phyloP scores from a whole-genome alignment of 2,113 vertebrate genomes.

The Mormyrus iriodes region DNA sequence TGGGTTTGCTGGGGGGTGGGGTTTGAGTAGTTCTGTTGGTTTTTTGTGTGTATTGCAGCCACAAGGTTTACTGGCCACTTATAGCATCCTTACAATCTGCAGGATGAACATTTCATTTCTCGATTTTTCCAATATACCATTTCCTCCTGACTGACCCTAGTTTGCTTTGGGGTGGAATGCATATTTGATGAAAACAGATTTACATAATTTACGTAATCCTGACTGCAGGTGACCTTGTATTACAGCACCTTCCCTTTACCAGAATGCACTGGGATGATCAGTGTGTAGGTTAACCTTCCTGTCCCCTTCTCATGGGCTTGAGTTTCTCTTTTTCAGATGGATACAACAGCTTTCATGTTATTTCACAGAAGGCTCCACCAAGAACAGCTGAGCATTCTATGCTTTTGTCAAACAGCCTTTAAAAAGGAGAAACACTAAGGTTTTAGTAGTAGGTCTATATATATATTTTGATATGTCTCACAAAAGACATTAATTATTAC shows the following conservation, averaged over 20 bases:
- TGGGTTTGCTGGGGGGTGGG: background rate
- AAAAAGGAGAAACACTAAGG: background rate
- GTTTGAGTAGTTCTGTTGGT: background rate
- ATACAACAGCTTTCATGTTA: background rate
- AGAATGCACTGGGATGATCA: background rate
- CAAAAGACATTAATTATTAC: background rate
- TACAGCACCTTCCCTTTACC: background rate
- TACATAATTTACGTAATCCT: background rate
- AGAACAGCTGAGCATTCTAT: background rate
- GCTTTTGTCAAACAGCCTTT: background rate
- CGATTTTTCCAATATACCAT: background rate
- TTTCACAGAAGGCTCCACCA: background rate
- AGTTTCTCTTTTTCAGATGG: background rate
- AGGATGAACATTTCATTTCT: too few relatives aligned
- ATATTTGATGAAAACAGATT: slow-evolving; percentile 6
- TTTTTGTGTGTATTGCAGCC: background rate
- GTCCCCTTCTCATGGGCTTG: background rate
- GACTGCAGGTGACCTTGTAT: background rate
- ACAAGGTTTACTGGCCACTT: background rate
- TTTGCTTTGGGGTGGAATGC: background rate
- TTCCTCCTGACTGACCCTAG: background rate
- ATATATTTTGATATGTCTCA: background rate
- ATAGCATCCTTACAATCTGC: background rate
- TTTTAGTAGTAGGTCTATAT: background rate
- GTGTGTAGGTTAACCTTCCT: background rate